A percentile compares a stretch with the other conserved stretches of the same genome.
Evolutionary conservation across 2,797 vertebrate species (phyloP).

Genomic region (Synanceia verrucosa): DNA sequence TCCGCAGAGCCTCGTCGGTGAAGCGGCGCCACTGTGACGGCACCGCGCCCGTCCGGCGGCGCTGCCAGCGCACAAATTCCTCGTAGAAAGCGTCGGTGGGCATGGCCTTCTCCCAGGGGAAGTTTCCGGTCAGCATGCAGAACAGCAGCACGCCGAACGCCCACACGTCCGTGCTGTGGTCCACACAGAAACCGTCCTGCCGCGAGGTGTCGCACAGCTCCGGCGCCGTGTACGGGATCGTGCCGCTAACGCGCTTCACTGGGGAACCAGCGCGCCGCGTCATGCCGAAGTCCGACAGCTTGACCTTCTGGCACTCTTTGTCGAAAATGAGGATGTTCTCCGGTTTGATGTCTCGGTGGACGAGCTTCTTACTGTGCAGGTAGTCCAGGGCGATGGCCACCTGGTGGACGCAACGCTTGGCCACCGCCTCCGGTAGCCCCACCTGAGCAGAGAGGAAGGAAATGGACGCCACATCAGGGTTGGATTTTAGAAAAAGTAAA

Average conservation of each 20-base stretch:
- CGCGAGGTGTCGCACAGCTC: conserved; percentile 82
- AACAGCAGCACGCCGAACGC: conserved; percentile 86
- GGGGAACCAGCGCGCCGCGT: conserved; percentile 82
- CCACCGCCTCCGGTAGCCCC: conserved; percentile 80
- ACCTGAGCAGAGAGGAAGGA: conserved; percentile 66
- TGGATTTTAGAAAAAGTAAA: too few relatives aligned
- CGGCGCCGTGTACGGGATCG: conserved; percentile 85
- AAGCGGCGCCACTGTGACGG: conserved; percentile 87
- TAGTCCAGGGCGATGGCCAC: conserved; percentile 85
- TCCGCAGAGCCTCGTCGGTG: conserved; percentile 78
- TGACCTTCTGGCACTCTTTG: conserved; percentile 84
- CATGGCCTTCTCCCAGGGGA: conserved; percentile 87
- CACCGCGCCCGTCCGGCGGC: conserved; percentile 62
- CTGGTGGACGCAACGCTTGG: conserved; percentile 86
- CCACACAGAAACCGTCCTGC: conserved; percentile 82
- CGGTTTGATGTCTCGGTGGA: conserved; percentile 86
- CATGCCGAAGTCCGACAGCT: conserved; percentile 88
- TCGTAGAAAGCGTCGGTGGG: conserved; percentile 82
- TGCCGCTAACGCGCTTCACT: conserved; percentile 84
- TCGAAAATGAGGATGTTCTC: conserved; percentile 87
- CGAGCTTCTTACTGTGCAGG: conserved; percentile 83
- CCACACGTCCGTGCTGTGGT: conserved; percentile 85
- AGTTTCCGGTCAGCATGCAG: conserved; percentile 87
- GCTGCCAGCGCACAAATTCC: conserved; percentile 85
- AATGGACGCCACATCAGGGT: neutral